Base-by-base conservation (phyloP, 2,888 invertebrate species). In the Baccha elongata region DNA sequence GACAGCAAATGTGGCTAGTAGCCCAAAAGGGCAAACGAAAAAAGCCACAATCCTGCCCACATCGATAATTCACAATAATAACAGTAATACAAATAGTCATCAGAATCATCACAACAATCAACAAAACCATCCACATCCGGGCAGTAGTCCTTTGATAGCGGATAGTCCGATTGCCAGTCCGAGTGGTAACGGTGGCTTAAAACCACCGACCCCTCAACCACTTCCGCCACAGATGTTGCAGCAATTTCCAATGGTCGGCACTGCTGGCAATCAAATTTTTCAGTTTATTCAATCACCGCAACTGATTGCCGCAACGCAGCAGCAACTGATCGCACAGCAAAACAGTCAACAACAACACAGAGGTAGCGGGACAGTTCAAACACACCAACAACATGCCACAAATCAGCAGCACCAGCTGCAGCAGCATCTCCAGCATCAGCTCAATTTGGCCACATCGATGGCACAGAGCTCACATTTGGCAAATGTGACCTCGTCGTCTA, bases 1-100 rank as follows among this genome's bases (percentile, higher is more conserved):
- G 88, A 86, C 90, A 88, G 87, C 90, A 89, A 88, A 89, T 88
- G 88, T 90, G 89, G 90, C 89, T 88, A 87, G 89, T 87, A 88
- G 90, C 88, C 87, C 90, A 89, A 91, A 91, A 89, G 88, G 90
- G 88, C 88, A 90, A 91, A 85, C 90, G 90, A 91, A 91, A 90
- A 91, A 91, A 88, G 87, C 87, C 79, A 83, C 84, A 62, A 74
- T 83, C 78, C 84, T 86, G 85, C 85, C 86, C 80, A 83, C 86
- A 73, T 80, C 86, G 60, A 84, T 75, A 84, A 69, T 65, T 79
- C 84, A 84, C 46, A 73, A 69, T 69, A 84, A 52, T 79, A 84
- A 55, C 65, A 74, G 55, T 79, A 84, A 79, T 84, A 58, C 87
- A 68, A 72, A 85, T 81, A 87, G 80, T 85, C 87, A 87, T 42